Base-by-base conservation (phyloP, 1,140 invertebrate species). In the Lepidostoma basale region DNA sequence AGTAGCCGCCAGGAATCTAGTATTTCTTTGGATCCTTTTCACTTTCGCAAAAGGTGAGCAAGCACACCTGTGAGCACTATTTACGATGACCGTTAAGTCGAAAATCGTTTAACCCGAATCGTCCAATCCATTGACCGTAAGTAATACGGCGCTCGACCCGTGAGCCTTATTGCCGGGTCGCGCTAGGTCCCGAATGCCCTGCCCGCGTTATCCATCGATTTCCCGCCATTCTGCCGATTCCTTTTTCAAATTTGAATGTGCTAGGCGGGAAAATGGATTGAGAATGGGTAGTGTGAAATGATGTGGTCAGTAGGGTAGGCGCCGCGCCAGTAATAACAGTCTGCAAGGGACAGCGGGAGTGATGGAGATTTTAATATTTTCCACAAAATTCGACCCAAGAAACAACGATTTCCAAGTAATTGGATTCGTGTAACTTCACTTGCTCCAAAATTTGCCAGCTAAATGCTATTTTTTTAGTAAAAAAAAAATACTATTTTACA, bases 101-200 rank as follows among this genome's bases (percentile, higher is more conserved):
- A 62, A 62, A 45, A 62, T 62, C 59, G 59, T 62, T 62, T 62
- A 62, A 45, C 59, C 42, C 42, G 59, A 12, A 59, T 23, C 56
- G 26, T 8, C 23, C 39, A 16, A 59, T 59, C 56, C 56, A 40
- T 59, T 59, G 56, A 59, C 56, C 56, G 56, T 39, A 40, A 39
- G 56, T 59, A 59, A 59, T 59, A 42, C 56, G 33, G n/a, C 33
- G 56, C 56, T 25, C 36, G 56, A 59, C 56, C 56, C 56, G 10
- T 59, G 20, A n/a, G 36, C 56, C 56, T 59, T 59, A 59, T 20
- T 59, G 56, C 56, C 39, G 18, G 33, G 30, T 42, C 56, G 36
- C 56, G 14, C 28, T 30, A 36, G 23, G 28, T 56, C 33, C 23
- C 26, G 18, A 56, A 56, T 36, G 30, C 49, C 26, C 49, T 10